A percentile compares a stretch with the other conserved stretches of the same genome.
These are phyloP conservation scores for Pelecanus crispus DNA, from an alignment of 2,113 vertebrate genomes.

Conservation along the genomic window DNA sequence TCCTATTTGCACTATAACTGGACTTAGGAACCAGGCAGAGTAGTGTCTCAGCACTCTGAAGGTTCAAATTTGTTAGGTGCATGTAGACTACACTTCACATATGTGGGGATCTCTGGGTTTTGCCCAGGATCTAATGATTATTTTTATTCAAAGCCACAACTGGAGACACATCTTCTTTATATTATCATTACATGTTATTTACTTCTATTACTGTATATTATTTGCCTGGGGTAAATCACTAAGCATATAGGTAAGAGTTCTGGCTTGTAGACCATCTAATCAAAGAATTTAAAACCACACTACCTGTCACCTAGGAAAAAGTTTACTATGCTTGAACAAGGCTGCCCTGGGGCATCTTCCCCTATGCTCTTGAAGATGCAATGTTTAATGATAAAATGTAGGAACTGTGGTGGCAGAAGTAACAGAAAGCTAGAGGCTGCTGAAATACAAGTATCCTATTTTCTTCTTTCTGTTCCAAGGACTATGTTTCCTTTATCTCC, in stretches of 20 bases:
- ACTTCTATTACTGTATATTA: neutral
- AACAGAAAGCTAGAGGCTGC: neutral
- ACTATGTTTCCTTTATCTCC: neutral
- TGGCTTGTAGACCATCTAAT: neutral
- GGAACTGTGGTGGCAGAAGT: neutral
- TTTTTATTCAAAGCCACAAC: neutral
- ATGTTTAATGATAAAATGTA: neutral
- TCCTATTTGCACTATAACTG: neutral
- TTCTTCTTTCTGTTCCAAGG: neutral
- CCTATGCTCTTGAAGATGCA: neutral
- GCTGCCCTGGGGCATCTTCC: neutral
- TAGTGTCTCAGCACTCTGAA: neutral
- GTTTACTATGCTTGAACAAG: neutral
- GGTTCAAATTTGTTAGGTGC: neutral
- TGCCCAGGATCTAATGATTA: neutral
- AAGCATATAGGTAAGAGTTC: neutral
- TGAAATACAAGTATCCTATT: neutral
- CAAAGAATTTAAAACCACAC: neutral
- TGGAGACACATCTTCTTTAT: neutral
- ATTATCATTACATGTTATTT: neutral
- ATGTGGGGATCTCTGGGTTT: neutral
- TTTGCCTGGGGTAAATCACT: neutral
- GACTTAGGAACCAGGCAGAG: neutral
- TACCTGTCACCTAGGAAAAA: neutral
- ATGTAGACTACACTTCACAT: neutral